A percentile compares a stretch with the other conserved stretches of the same genome.
phyloP scores from a whole-genome alignment of 2,797 vertebrate genomes.

The Bothrops alternatus region DNA sequence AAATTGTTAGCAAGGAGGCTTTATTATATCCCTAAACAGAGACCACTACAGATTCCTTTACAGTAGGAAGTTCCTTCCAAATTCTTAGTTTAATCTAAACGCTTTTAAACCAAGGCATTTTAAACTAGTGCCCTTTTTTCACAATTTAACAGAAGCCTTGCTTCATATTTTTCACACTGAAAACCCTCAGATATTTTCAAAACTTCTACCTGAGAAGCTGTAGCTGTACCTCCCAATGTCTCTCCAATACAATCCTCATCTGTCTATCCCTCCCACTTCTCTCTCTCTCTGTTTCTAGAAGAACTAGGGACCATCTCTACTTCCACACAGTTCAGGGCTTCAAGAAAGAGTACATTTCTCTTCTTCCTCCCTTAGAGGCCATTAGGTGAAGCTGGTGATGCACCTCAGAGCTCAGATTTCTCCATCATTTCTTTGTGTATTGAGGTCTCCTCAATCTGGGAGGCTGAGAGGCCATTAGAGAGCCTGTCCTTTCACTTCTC shows the following conservation, averaged over 20 bases:
- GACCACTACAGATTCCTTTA: background rate
- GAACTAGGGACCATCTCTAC: background rate
- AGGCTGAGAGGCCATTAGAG: background rate
- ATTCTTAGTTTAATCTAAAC: background rate
- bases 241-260: background rate
- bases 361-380: background rate
- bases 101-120: background rate
- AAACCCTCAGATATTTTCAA: background rate
- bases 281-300: too few relatives aligned
- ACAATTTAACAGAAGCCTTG: background rate
- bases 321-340: background rate
- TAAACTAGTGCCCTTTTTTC: background rate
- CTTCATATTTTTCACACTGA: background rate
- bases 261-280: background rate
- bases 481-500: background rate
- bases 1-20: background rate
- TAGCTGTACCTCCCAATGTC: background rate
- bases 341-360: background rate
- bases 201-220: background rate
- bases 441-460: background rate
- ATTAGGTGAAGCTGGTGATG: background rate
- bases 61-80: background rate
- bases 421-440: background rate
- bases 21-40: background rate
- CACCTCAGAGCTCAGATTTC: background rate